Conservation (phyloP, 2,113 vertebrate species). For the Phalacrocorax pelagicus region DNA sequence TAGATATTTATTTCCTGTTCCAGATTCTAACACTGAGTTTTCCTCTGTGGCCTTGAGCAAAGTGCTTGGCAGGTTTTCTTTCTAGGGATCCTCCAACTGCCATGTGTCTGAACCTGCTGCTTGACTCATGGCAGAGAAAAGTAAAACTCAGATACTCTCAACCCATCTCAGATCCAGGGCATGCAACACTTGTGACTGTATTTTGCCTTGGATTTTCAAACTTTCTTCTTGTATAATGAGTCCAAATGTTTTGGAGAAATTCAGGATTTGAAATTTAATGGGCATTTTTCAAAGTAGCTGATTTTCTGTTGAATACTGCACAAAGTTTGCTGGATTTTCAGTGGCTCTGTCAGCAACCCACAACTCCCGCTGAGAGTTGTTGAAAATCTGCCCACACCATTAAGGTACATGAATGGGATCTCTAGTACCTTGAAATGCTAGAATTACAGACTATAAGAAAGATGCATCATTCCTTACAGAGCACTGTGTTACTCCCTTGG, state of each 20-base stretch:
- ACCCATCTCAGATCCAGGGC: not conserved
- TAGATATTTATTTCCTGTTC: not conserved
- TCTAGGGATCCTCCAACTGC: not conserved
- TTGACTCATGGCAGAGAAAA: not conserved
- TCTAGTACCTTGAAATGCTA: conserved; percentile 6
- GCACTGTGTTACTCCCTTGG: not conserved
- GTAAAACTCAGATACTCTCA: not conserved
- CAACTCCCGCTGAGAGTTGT: not conserved
- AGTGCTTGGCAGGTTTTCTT: not conserved
- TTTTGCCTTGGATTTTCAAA: not conserved
- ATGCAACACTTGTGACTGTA: not conserved
- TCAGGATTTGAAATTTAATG: not conserved
- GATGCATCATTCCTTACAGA: conserved; percentile 14
- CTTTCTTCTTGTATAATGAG: not conserved
- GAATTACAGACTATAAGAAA: conserved; percentile 10
- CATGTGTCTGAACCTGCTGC: not conserved
- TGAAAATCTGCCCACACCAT: conserved; percentile 17
- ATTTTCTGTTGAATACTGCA: not conserved
- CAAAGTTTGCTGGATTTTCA: not conserved
- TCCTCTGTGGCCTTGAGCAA: not conserved
- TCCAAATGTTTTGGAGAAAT: not conserved
- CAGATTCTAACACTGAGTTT: not conserved
- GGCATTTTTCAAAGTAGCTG: not conserved
- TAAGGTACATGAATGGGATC: not conserved
- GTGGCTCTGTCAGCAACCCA: not conserved